Evolutionary conservation across 2,888 invertebrate genomes (phyloP).

Genomic region (Adelphocoris suturalis): DNA sequence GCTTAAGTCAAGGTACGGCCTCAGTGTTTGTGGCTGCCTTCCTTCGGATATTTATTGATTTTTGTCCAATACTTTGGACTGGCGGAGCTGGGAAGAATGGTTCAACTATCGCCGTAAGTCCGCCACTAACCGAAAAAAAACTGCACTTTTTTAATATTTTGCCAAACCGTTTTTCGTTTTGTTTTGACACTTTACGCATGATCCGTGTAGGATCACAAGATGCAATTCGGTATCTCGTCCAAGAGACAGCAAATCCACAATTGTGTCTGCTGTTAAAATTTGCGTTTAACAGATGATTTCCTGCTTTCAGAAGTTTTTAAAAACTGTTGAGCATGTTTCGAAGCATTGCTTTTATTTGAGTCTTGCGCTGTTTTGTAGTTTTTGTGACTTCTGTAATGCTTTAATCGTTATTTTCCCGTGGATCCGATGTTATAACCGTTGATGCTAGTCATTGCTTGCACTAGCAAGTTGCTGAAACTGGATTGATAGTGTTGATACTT

Average conservation of each 20-base stretch:
- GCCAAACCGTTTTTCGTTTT: background rate
- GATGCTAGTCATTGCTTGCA: slow-evolving; percentile 11
- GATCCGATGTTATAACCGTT: background rate
- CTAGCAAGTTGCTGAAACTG: background rate
- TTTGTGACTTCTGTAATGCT: slow-evolving; percentile 22
- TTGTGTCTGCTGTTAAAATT: background rate
- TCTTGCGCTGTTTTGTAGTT: slow-evolving; percentile 31
- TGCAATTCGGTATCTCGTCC: background rate
- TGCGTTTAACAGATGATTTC: slow-evolving; percentile 5
- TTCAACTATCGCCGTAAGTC: slow-evolving; percentile 98
- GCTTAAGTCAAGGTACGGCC: slow-evolving; percentile 71
- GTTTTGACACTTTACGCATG: slow-evolving; percentile 17
- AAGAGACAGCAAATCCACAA: background rate
- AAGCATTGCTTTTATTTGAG: background rate
- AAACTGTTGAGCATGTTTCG: background rate
- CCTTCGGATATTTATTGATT: slow-evolving; percentile 84
- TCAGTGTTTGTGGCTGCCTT: slow-evolving; percentile 79
- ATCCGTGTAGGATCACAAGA: slow-evolving; percentile 38
- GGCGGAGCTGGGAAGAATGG: slow-evolving; percentile 97
- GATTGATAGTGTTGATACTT: background rate
- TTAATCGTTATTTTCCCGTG: slow-evolving; percentile 9
- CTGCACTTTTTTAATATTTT: background rate
- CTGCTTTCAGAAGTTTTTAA: background rate
- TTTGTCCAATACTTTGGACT: slow-evolving; percentile 80
- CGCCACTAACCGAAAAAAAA: background rate